Percentiles rank a stretch among this genome's conserved stretches.
phyloP scores from a whole-genome alignment of 2,888 invertebrate genomes.

The Zele albiditarsus region DNA sequence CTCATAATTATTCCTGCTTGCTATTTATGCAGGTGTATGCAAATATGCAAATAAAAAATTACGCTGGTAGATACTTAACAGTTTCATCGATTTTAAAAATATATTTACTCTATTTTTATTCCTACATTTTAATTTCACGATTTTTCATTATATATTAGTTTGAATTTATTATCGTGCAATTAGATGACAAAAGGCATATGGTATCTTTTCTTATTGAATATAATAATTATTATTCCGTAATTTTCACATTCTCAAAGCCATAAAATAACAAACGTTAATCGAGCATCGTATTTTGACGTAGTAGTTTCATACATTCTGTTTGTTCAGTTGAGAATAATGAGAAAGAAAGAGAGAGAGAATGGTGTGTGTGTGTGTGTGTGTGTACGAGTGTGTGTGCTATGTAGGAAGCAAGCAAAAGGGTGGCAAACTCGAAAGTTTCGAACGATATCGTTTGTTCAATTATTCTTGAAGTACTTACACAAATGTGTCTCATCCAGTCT shows the following conservation, averaged over 20 bases:
- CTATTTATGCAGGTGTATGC: slow-evolving; percentile 17
- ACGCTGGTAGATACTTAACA: background rate
- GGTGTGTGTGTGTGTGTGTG: too few species aligned
- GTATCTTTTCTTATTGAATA: background rate
- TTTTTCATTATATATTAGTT: background rate
- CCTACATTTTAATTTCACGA: background rate
- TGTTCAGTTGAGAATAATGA: background rate
- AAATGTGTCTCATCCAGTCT: background rate
- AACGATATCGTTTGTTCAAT: slow-evolving; percentile 26
- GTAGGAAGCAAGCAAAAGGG: background rate
- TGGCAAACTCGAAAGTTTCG: slow-evolving; percentile 2
- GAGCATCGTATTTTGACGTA: background rate
- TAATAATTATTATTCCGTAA: background rate
- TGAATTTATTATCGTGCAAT: background rate
- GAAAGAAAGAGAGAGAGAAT: too few species aligned
- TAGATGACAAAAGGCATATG: background rate
- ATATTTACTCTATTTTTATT: background rate
- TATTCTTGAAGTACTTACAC: slow-evolving; percentile 16
- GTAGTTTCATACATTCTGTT: background rate
- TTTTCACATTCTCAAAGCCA: background rate
- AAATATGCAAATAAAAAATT: background rate
- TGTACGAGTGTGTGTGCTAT: background rate
- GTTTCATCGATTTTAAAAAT: background rate
- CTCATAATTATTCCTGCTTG: background rate
- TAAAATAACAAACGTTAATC: background rate